Evolutionary conservation across 2,888 invertebrate species (phyloP), one percentile per base, ranked within the genome.

Genomic region (Argynnis bischoffii): DNA sequence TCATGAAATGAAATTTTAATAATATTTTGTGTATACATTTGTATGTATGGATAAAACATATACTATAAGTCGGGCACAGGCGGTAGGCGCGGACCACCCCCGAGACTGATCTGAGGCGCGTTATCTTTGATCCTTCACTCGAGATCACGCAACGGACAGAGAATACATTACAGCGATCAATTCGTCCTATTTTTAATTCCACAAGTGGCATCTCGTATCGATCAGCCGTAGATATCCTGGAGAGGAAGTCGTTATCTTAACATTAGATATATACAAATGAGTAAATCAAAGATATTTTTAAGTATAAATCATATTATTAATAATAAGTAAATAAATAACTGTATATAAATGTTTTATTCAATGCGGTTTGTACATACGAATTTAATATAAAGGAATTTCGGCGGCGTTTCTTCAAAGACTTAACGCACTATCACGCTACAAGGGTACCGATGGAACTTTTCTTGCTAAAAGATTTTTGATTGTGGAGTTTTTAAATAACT

Each of bases 51-150:
- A 4, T 26, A 26, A 4, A 26, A 26, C 26, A 26, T 26, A 4
- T 26, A 26, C 26, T 26, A 26, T 26, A 26, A 26, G 26, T 26
- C 26, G 26, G 57, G 11, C 13, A 18, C 15, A 8, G 14, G 55
- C 35, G 41, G 15, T 6, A 8, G 14, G 55, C 35, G 41, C 48
- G 21, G 57, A 53, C 64, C 59, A 59, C 59, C 64, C 47, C 46
- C 50, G 64, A 63, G 64, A 54, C 35, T 18, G 56, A 18, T 31
- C 47, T 48, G 59, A 31, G 26, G 31, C 5, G 46, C 59, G 59
- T 59, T 67, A 67, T 67, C 63, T 67, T 51, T 54, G 67, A 67
- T 67, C 67, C 56, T 63, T 47, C 67, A 63, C 63, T 63, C 21
- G 64, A 67, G 67, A 67, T 50, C 50, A 51, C 66, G 56, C 55